phyloP scores from a whole-genome alignment of 2,113 vertebrate genomes.

The Serilophus lunatus region DNA sequence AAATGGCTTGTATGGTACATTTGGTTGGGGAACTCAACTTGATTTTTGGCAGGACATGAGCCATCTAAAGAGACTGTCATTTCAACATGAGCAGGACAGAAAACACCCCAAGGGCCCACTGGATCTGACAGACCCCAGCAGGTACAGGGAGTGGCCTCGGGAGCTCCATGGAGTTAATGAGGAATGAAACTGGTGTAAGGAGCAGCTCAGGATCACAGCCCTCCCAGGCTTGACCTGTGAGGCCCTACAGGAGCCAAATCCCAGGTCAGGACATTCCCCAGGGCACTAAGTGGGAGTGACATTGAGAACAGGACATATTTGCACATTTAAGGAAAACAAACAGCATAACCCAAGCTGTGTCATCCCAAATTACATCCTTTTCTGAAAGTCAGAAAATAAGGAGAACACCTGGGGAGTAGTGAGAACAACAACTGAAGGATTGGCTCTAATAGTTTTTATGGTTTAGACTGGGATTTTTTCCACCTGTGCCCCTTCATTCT shows the following conservation, averaged over 20 bases:
- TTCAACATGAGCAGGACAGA: not conserved
- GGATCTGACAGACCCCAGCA: not conserved
- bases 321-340: not conserved
- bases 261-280: too few species aligned
- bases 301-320: not conserved
- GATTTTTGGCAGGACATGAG: fast-evolving
- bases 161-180: not conserved
- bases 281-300: too few species aligned
- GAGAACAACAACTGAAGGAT: not conserved
- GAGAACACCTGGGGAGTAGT: not conserved
- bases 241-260: not conserved
- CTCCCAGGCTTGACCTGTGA: fast-evolving
- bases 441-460: too few species aligned
- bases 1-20: not conserved
- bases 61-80: not conserved
- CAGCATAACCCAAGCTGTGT: not conserved
- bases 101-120: not conserved
- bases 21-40: fast-evolving
- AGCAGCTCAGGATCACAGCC: not conserved
- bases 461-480: too few species aligned
- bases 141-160: fast-evolving
- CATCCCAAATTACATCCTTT: not conserved
- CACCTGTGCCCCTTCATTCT: not conserved
- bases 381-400: not conserved
- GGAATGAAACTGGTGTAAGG: not conserved